Evolutionary conservation across 2,113 vertebrate genomes (phyloP).

Genomic region (Pimephales promelas): DNA sequence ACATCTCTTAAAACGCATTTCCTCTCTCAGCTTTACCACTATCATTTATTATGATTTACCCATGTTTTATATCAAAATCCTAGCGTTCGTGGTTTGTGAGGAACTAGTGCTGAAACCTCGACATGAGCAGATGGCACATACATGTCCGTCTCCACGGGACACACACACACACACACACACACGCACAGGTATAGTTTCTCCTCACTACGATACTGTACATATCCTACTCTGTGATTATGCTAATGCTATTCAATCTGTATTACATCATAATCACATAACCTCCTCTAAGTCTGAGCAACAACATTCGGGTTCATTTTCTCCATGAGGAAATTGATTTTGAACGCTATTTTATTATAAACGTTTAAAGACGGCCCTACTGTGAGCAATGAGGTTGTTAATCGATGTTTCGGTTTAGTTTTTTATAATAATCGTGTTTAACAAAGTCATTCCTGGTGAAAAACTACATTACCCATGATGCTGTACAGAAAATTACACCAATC

Average conservation of each 20-base stretch:
- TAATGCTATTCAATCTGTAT: neutral
- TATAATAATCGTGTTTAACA: no score
- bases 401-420: no score
- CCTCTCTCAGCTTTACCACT: neutral
- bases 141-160: constrained; percentile 24
- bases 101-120: neutral
- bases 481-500: no score
- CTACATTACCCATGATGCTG: no score
- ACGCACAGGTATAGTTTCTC: no score
- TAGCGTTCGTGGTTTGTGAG: neutral
- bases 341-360: no score
- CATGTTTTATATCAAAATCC: neutral
- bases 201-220: neutral
- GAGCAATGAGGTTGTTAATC: no score
- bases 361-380: no score
- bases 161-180: neutral
- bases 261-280: constrained; percentile 10
- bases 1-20: constrained; percentile 7
- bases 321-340: no score
- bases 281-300: neutral
- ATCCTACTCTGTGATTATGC: neutral
- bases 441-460: no score
- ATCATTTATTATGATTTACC: constrained; percentile 14
- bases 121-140: constrained; percentile 48
- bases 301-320: neutral